Conservation (phyloP, 2,888 invertebrate species). For the Galeopsomyia nigrocyanea region DNA sequence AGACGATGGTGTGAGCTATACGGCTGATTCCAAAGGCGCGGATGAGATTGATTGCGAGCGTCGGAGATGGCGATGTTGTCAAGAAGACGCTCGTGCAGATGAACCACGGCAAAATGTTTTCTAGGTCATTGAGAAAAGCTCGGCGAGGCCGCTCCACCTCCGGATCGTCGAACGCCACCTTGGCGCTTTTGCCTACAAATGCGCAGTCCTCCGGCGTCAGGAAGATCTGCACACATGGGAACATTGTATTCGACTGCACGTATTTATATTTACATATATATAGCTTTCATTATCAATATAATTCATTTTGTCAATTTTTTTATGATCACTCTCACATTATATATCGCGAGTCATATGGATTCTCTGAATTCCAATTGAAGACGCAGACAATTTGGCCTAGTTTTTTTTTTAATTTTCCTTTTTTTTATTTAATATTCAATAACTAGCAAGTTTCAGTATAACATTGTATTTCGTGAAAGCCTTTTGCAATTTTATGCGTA, state of each 20-base stretch:
- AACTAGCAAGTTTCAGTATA: too few species aligned
- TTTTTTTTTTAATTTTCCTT: too few species aligned
- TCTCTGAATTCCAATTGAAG: too few species aligned
- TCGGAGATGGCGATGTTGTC: conserved; percentile 66
- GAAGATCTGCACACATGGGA: conserved; percentile 46
- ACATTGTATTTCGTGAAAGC: too few species aligned
- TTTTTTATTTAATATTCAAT: too few species aligned
- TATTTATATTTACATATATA: too few species aligned
- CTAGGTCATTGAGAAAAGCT: conserved; percentile 72
- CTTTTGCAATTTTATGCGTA: too few species aligned
- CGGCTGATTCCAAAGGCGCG: conserved; percentile 68
- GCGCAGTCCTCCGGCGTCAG: conserved; percentile 47
- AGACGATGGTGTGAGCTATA: conserved; percentile 70
- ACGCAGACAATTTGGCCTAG: too few species aligned
- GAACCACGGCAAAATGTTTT: conserved; percentile 70
- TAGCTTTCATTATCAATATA: too few species aligned
- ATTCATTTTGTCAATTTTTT: too few species aligned
- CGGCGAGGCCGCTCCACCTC: conserved; percentile 70
- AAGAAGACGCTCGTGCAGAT: conserved; percentile 69
- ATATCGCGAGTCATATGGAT: too few species aligned
- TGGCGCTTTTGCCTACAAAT: conserved; percentile 39
- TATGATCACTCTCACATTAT: not conserved
- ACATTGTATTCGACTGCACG: too few species aligned
- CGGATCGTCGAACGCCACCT: conserved; percentile 57
- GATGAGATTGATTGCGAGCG: conserved; percentile 68